Evolutionary conservation across 2,797 vertebrate genomes (phyloP).

Genomic region (Mallotus villosus): DNA sequence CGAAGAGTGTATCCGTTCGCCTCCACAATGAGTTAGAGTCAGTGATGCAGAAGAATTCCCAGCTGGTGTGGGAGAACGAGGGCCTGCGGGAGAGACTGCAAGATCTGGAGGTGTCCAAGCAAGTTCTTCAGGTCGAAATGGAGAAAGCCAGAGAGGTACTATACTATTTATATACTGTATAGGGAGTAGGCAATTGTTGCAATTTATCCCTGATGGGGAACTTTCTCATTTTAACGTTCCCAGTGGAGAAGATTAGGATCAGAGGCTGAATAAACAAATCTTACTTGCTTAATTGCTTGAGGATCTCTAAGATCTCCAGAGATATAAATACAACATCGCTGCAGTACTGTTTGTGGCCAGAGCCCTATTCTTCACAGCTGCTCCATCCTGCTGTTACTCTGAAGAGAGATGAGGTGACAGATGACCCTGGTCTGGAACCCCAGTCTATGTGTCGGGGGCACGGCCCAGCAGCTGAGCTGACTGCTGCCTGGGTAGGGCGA

Average conservation of each 20-base stretch:
- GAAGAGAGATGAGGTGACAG: conserved; percentile 59
- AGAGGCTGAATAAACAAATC: neutral
- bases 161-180: neutral
- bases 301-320: neutral
- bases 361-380: conserved; percentile 49
- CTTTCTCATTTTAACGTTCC: neutral
- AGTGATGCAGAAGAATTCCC: conserved; percentile 87
- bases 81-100: conserved; percentile 87
- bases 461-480: conserved; percentile 34
- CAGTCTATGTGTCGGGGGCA: conserved; percentile 8
- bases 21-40: conserved; percentile 90
- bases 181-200: neutral
- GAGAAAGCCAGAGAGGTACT: conserved; percentile 89
- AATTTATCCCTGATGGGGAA: neutral
- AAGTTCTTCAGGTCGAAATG: conserved; percentile 91
- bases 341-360: conserved; percentile 18
- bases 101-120: conserved; percentile 88
- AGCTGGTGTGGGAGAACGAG: conserved; percentile 92
- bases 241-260: neutral
- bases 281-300: too few species aligned
- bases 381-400: conserved; percentile 42
- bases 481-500: conserved; percentile 47
- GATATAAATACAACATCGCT: neutral
- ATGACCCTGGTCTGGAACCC: conserved; percentile 52
- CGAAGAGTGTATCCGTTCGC: conserved; percentile 91